Evolutionary conservation across 2,113 vertebrate species (phyloP), one percentile per base, ranked within the genome.

Genomic region (Synodontis membranacea): DNA sequence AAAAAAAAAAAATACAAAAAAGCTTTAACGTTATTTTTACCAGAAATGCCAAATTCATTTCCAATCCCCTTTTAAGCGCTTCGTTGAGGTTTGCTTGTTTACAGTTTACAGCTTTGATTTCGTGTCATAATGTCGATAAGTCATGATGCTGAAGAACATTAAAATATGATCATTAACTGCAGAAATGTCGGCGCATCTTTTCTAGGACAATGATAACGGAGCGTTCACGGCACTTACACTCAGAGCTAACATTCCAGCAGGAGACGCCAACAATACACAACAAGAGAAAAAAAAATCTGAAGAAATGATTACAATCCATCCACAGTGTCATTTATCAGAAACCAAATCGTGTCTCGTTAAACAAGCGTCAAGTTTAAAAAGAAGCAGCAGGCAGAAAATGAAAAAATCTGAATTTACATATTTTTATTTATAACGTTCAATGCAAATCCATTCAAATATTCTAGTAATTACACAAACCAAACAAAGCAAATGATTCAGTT

Each of bases 81-180:
- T 56, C 50, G 28, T 44, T 54, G 52, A 74, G 56, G 75, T 81
- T 60, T 56, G 88, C 34, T 68, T 84, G 76, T 89, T 89, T 86
- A 89, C 85, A 82, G 80, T 54, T 60, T 80, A 50, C 74, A 74
- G 83, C 79, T 87, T 54, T 48, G 56, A 83, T 85, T 80, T 86
- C 14, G 68, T 7, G 56, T 87, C 79, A 44, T 52, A 1, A 42
- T 52, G 75, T 85, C 48, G 76, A 19, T 15, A 56, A 72, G 52
- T 80, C 60, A 86, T 72, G n/a, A 81, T 84, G 85, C 64, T 76
- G 54, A 85, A 74, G 9, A 83, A 56, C 74, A 89, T 87, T 87
- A 89, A 89, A 88, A 89, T 23, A 72, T 72, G 11, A 23, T 28
- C 19, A 81, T 74, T 72, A 72, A 82, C 83, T 87, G 86, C 84